Base-by-base conservation (phyloP, 2,888 invertebrate genomes). In the Chymomyza caudatula region DNA sequence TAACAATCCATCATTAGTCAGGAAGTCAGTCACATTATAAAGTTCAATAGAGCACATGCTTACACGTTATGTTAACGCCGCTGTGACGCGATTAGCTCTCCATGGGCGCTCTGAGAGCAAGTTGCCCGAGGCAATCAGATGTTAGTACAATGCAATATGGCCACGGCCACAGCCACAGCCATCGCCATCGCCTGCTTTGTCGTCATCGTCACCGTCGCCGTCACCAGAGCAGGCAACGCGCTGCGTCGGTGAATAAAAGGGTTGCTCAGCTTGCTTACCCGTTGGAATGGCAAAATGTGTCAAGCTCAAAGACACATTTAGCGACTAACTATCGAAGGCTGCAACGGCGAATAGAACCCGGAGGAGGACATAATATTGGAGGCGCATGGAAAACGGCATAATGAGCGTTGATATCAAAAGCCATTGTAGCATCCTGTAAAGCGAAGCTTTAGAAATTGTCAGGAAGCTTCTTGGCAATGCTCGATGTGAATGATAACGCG, bases 381-480 rank as follows among this genome's bases (percentile, higher is more conserved):
- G 51, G 51, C 13, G 44, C n/a, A n/a, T 15, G 44, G 44, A 3
- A 13, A 17, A 15, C 3, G 4, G 44, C 11, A 47, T 51, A 13
- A 83, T 76, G 60, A 71, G 57, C 53, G 47, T 49, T 67, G 82
- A 79, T 87, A 88, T 86, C 84, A 59, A 76, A 84, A 86, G 69
- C 77, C 86, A 87, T 87, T 86, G 67, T 60, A 25, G 69, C 85
- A 81, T 88, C 88, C 88, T 87, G 86, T 67, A 55, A 53, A 61
- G 63, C 72, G 53, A 56, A 60, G 69, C 76, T 68, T 82, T 79
- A 74, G 60, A 85, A 81, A 70, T 74, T 37, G 59, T 15, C 73
- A 74, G 85, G 80, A 80, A 76, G 74, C 63, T 29, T 49, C 29
- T 8, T 56, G 60, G 58, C 70, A 71, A 66, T 70, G 29, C 23